Base-by-base conservation (phyloP, 92 coral and sea anemone species). In the Epizoanthus stellaris region DNA sequence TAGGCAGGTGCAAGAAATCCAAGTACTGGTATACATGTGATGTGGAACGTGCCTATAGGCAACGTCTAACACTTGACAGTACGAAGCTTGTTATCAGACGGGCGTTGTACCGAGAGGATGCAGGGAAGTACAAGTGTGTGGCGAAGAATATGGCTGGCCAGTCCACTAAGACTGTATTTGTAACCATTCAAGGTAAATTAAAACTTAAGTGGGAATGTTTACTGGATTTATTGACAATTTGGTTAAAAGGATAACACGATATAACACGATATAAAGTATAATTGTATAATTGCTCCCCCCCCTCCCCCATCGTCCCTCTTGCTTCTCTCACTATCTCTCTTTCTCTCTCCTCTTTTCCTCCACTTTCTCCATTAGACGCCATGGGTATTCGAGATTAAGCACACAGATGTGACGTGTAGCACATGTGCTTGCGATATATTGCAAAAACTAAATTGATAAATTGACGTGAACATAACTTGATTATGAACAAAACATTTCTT, bases 131-230 rank as follows among this genome's bases (percentile, higher is more conserved):
- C 39, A 23, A 61, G 25, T 86, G 93, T 53, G 58, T 40, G 17
- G 93, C 90, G 4, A 76, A 30, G 59, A 92, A 92, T 65, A 40
- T 6, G 19, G 68, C 75, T 17, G 92, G 90, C 58, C 58, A 49
- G 23, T 54, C 62, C n/a, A 53, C 39, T 57, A 80, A 13, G 34
- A 56, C 13, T 8, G 62, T 85, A 3, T 65, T 16, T 34, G 36
- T 94, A 23, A 87, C 82, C 17, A 72, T 94, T 13, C 59, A 80
- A 10, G 95, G 98, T 94, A 85, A 84, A 93, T 54, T 61, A 3
- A 56, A 19, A 15, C 23, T 58, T 20, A 4, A 47, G 57, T 20
- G 14, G 17, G 16, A 47, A 7, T 76, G 53, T 9, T 72, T 45
- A 82, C 15, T 17, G 36, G 36, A 30, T 30, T 30, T 30, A 30